These are phyloP conservation scores for Notarius quadriscutis DNA, from an alignment of 2,113 vertebrate genomes.

Conservation along the genomic window DNA sequence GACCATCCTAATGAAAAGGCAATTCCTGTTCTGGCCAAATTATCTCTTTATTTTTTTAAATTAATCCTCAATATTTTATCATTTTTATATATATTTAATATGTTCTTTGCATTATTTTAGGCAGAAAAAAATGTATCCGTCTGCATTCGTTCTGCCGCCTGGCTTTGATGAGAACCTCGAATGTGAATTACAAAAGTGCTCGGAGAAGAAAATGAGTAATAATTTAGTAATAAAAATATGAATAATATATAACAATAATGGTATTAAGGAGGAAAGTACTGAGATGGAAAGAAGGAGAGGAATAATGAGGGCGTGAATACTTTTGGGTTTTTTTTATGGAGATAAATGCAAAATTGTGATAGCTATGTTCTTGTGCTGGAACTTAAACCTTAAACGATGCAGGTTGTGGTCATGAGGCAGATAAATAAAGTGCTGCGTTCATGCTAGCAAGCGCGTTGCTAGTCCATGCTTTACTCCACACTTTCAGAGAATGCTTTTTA, in stretches of 20 bases:
- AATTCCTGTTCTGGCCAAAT: constrained; percentile 66
- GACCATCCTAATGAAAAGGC: constrained; percentile 69
- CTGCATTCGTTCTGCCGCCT: constrained; percentile 69
- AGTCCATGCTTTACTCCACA: too few relatives aligned
- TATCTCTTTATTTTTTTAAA: constrained; percentile 71
- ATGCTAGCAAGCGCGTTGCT: neutral
- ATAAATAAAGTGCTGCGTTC: constrained; percentile 54
- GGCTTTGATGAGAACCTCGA: constrained; percentile 79
- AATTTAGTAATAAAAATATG: constrained; percentile 75
- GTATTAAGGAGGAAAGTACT: constrained; percentile 66
- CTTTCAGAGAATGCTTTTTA: neutral
- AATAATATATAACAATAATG: constrained; percentile 81
- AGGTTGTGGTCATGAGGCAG: constrained; percentile 27
- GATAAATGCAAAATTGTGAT: neutral
- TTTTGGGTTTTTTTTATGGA: neutral
- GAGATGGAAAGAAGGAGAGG: constrained; percentile 44
- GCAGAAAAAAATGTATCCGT: constrained; percentile 78
- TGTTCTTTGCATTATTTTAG: constrained; percentile 73
- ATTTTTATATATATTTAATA: constrained; percentile 80
- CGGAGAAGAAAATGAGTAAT: constrained; percentile 79
- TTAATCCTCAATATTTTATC: constrained; percentile 80
- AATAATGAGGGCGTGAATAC: neutral
- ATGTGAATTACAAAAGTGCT: constrained; percentile 79
- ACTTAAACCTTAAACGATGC: constrained; percentile 25
- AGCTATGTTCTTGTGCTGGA: neutral